Percentiles rank a stretch among this genome's conserved stretches.
These are phyloP conservation scores for Therioaphis trifolii DNA, from an alignment of 2,888 invertebrate genomes.

Conservation along the genomic window DNA sequence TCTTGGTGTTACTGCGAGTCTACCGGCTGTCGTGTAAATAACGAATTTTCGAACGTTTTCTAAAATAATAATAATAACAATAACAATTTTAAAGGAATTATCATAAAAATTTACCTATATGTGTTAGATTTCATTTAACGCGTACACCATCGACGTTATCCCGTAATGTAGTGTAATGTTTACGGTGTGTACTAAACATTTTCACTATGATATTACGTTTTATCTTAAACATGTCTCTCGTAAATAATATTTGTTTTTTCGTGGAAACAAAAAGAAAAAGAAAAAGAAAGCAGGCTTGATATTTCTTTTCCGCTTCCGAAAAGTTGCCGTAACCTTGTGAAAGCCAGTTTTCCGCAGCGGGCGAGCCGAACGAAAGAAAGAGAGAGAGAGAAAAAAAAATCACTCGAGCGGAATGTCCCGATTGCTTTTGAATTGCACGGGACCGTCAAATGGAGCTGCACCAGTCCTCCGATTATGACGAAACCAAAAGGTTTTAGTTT, in stretches of 20 bases:
- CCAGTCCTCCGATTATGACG: not conserved
- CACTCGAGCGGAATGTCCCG: constrained; percentile 35
- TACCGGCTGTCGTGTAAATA: too few species aligned
- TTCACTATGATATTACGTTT: constrained; percentile 42
- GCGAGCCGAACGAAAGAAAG: constrained; percentile 38
- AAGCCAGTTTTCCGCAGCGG: constrained; percentile 16
- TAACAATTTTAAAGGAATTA: too few species aligned
- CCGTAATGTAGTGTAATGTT: too few species aligned
- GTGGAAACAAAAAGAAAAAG: not conserved
- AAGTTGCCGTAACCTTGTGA: constrained; percentile 35
- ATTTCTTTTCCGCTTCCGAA: constrained; percentile 9
- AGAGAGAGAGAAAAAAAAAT: too few species aligned
- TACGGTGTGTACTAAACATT: too few species aligned
- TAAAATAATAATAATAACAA: too few species aligned
- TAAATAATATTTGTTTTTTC: constrained; percentile 38
- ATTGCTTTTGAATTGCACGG: constrained; percentile 51
- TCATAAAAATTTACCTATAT: too few species aligned
- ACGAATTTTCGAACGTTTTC: too few species aligned
- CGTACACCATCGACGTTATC: too few species aligned
- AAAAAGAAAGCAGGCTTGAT: not conserved
- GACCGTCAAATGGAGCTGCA: not conserved
- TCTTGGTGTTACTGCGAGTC: too few species aligned
- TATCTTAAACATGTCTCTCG: constrained; percentile 13
- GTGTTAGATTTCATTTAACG: too few species aligned
- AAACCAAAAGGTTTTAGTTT: constrained; percentile 45